Evolutionary conservation across 1,140 invertebrate species (phyloP).

Genomic region (Phortica variegata): DNA sequence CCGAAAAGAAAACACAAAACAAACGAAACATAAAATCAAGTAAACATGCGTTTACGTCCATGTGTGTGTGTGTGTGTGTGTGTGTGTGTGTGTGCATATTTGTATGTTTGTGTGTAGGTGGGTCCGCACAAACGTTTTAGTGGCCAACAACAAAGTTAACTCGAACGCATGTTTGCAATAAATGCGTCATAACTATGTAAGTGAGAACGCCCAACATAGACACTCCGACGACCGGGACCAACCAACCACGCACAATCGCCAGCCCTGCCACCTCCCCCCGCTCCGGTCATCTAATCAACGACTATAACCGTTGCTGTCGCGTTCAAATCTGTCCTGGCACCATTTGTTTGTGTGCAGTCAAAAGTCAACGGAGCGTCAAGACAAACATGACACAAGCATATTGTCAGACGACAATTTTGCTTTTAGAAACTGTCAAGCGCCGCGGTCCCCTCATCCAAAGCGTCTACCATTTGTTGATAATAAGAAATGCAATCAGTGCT

Average conservation of each 20-base stretch:
- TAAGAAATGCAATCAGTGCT: constrained; percentile 53
- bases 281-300: not conserved
- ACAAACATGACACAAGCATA: constrained; percentile 49
- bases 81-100: constrained; percentile 14
- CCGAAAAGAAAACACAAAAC: too few relatives aligned
- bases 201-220: too few relatives aligned
- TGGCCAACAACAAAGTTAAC: constrained; percentile 1
- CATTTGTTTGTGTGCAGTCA: constrained; percentile 40
- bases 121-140: constrained; percentile 15
- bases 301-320: constrained; percentile 27
- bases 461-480: constrained; percentile 32
- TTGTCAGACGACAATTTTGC: constrained; percentile 19
- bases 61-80: constrained; percentile 20
- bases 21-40: not conserved
- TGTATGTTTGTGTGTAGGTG: constrained; percentile 15
- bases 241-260: not conserved
- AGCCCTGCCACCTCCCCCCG: not conserved
- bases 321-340: constrained; percentile 19
- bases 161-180: not conserved
- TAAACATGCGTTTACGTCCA: not conserved
- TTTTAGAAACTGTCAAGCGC: not conserved
- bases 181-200: constrained; percentile 1
- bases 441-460: too few relatives aligned
- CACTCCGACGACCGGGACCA: too few relatives aligned
- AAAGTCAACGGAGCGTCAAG: constrained; percentile 50